phyloP scores from a whole-genome alignment of 2,113 vertebrate genomes.

The Eublepharis macularius region DNA sequence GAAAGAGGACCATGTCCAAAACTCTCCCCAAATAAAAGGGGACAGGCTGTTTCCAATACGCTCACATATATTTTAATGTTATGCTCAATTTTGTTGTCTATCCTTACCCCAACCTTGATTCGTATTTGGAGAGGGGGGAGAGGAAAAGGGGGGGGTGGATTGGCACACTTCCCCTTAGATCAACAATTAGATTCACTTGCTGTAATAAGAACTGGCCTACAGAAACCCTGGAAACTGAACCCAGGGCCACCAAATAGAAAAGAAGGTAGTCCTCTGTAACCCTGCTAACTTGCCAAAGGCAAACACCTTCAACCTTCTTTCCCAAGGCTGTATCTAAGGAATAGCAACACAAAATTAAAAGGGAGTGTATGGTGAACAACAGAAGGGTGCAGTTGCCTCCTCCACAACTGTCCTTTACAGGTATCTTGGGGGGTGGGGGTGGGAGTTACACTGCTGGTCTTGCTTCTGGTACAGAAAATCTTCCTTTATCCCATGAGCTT shows the following conservation, averaged over 20 bases:
- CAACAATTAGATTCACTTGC: background rate
- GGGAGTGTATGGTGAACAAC: background rate
- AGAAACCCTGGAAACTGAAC: background rate
- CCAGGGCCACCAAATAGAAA: background rate
- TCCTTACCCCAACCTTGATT: background rate
- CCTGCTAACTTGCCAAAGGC: background rate
- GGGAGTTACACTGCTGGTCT: background rate
- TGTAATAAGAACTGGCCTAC: too few relatives aligned
- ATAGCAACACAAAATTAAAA: background rate
- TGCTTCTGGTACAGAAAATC: background rate
- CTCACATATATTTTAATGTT: conserved; percentile 52
- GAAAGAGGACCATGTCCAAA: conserved; percentile 30
- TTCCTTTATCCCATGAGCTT: background rate
- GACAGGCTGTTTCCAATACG: conserved; percentile 54
- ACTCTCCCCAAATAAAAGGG: conserved; percentile 61
- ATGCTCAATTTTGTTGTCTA: background rate
- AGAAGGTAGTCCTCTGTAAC: background rate
- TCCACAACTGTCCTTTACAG: background rate
- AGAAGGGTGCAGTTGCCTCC: too few relatives aligned
- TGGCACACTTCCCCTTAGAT: conserved; percentile 36
- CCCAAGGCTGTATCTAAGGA: background rate
- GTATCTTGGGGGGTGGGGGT: background rate
- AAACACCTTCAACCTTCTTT: too few relatives aligned
- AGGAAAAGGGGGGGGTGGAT: too few relatives aligned
- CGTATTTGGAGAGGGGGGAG: background rate